Base-by-base conservation (phyloP, 2,797 vertebrate genomes). In the Sebastes jordani region DNA sequence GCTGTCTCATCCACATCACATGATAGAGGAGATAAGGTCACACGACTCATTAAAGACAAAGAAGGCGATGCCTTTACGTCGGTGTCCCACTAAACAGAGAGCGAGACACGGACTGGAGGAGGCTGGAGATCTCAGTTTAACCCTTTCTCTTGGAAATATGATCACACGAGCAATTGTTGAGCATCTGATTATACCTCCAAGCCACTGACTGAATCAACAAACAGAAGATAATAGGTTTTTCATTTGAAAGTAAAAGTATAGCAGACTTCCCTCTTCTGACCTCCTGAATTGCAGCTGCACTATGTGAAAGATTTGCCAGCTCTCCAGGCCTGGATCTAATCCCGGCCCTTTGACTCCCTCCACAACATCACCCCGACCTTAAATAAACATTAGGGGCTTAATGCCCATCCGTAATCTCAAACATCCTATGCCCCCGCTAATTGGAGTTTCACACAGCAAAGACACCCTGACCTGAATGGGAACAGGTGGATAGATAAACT, bases 311-410 rank as follows among this genome's bases (percentile, higher is more conserved):
- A 75, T 52, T 76, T 38, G 7, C 49, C 52, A 56, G 34, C 58
- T 84, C 55, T 68, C 59, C 49, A 62, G 38, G 38, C 63, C 64
- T 58, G 38, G 11, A 34, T 84, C 46, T 91, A 93, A 91, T 91
- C 89, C 89, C 56, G 83, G 71, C 69, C 54, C 81, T 78, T 87
- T 88, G 83, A 89, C 84, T 89, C 78, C 81, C 82, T 85, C 78
- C 59, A 71, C 71, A 83, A 61, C 82, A 69, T 87, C 52, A 38
- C 42, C 70, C 80, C 81, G 86, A 89, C 89, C 82, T 93, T 94
- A 94, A 95, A 87, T 94, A 94, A 93, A 94, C 93, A 88, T 90
- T 58, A 81, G 61, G 80, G 86, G 84, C 88, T 95, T 93, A 94
- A 88, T 86, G 70, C 58, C 78, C 63, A 91, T 90, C 88, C 75